phyloP scores from a whole-genome alignment of 2,113 vertebrate genomes.

The Alethe castanea region DNA sequence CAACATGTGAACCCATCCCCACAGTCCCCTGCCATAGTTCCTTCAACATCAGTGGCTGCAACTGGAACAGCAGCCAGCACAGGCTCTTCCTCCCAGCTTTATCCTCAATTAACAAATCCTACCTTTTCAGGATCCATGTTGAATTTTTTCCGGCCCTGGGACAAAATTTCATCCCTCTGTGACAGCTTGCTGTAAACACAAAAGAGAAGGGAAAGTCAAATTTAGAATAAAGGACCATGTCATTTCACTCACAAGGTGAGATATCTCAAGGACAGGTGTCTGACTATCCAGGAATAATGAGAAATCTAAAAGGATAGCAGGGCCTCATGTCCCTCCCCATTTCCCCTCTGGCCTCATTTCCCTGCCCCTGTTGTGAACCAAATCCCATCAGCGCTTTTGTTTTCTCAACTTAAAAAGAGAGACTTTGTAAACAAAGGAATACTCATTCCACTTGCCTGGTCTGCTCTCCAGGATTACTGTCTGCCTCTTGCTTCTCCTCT shows the following conservation, averaged over 20 bases:
- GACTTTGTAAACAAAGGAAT: background rate
- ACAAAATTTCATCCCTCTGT: constrained; percentile 80
- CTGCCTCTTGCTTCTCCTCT: constrained; percentile 78
- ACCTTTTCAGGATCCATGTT: constrained; percentile 94
- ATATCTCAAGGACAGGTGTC: background rate
- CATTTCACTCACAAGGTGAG: background rate
- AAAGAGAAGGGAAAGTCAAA: background rate
- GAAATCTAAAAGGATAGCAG: background rate
- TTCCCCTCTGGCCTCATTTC: background rate
- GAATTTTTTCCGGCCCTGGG: constrained; percentile 87
- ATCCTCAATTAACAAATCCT: background rate
- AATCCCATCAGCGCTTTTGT: background rate
- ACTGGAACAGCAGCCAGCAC: background rate
- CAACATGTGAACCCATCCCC: background rate
- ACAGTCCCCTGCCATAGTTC: background rate
- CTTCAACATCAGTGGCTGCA: background rate
- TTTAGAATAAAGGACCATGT: background rate
- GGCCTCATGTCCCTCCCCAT: background rate
- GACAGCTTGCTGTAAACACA: constrained; percentile 68
- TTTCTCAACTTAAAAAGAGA: background rate
- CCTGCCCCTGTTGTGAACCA: background rate
- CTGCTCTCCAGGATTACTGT: background rate
- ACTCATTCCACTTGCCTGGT: background rate
- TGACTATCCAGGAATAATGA: background rate
- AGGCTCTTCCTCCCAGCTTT: background rate